phyloP scores from a whole-genome alignment of 2,797 vertebrate genomes.

The Rhabdophis nuchalis region DNA sequence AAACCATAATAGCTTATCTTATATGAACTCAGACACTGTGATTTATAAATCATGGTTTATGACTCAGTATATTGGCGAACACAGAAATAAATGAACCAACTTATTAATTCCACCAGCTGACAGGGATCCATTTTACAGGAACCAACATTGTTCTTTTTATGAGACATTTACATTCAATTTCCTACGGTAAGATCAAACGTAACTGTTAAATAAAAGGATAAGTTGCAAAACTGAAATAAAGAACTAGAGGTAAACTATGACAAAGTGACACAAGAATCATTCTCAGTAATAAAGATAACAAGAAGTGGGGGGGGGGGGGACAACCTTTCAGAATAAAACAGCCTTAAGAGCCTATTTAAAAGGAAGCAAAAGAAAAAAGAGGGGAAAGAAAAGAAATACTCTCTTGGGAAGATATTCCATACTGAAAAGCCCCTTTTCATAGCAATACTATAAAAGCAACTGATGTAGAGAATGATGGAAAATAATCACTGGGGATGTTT shows the following conservation, averaged over 20 bases:
- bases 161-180: not conserved
- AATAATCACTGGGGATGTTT: not conserved
- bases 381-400: too few relatives aligned
- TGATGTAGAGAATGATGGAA: not conserved
- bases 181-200: not conserved
- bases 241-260: not conserved
- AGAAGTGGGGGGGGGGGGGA: not conserved
- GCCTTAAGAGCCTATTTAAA: not conserved
- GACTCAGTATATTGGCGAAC: not conserved
- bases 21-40: not conserved
- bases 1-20: not conserved
- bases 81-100: not conserved
- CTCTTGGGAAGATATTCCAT: not conserved
- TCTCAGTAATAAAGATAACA: not conserved
- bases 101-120: not conserved
- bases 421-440: not conserved
- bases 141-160: not conserved
- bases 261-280: not conserved
- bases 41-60: not conserved
- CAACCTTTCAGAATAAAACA: not conserved
- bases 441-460: not conserved
- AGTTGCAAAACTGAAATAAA: not conserved
- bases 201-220: not conserved
- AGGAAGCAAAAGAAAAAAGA: not conserved
- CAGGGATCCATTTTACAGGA: not conserved